A percentile compares a stretch with the other conserved stretches of the same genome.
These are phyloP conservation scores for Brachionus rotundiformis DNA, from an alignment of 1,140 invertebrate genomes.

Conservation along the genomic window DNA sequence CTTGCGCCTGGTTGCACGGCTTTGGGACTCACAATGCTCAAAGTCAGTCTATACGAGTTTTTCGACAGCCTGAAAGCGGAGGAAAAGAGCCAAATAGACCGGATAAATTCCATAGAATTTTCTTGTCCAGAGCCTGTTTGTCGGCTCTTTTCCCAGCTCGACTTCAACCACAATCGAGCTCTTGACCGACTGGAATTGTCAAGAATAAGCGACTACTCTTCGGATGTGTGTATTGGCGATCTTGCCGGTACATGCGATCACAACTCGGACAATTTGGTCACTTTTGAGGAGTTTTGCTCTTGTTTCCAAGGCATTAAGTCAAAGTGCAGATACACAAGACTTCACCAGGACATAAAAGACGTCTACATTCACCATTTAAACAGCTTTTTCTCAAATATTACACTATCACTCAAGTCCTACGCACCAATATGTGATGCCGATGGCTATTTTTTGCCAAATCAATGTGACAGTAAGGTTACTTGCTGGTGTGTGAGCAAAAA, in stretches of 20 bases:
- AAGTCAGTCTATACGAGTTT: constrained; percentile 1
- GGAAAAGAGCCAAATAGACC: constrained; percentile 3
- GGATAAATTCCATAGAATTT: constrained; percentile 17
- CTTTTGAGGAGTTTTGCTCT: constrained; percentile 13
- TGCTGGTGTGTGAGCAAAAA: constrained; percentile 48
- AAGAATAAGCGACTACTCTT: not conserved
- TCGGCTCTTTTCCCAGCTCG: constrained; percentile 15
- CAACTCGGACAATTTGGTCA: not conserved
- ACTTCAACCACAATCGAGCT: constrained; percentile 13
- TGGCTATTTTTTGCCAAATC: constrained; percentile 21
- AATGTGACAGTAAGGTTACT: constrained; percentile 33
- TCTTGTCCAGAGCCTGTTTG: not conserved
- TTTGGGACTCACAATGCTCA: not conserved
- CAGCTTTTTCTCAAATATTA: not conserved
- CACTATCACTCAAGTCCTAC: not conserved
- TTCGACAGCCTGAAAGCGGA: not conserved
- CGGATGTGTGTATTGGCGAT: not conserved
- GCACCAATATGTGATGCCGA: constrained; percentile 24
- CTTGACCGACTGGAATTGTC: constrained; percentile 18
- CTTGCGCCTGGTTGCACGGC: not conserved
- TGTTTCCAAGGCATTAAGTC: constrained; percentile 15
- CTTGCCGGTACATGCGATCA: not conserved
- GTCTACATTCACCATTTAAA: not conserved
- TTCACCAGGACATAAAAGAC: not conserved
- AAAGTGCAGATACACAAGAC: not conserved